Conservation (phyloP, 2,888 invertebrate genomes). For the Orgyia antiqua region DNA sequence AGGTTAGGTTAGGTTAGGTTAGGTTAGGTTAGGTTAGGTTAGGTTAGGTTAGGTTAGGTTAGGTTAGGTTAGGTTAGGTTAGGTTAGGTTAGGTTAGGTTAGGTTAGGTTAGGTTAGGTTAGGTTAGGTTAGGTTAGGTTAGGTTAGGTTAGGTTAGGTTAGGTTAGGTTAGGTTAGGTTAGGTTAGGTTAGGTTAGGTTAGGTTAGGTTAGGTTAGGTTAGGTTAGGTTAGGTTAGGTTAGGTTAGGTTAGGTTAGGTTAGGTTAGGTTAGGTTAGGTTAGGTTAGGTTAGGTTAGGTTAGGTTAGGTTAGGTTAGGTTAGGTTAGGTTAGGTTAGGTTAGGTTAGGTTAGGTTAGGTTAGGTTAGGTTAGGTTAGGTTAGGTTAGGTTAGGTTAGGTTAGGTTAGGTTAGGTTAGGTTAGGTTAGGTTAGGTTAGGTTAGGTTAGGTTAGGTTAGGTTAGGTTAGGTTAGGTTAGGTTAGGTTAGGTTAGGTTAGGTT, state of each 20-base stretch:
- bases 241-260: constrained; percentile 1
- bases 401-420: constrained; percentile 8
- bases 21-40: constrained; percentile 14
- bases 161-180: constrained; percentile 6
- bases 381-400: constrained; percentile 12
- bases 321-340: constrained; percentile 9
- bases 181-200: constrained; percentile 6
- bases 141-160: constrained; percentile 7
- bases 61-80: constrained; percentile 12
- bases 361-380: constrained; percentile 5
- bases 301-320: constrained; percentile 4
- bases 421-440: constrained; percentile 8
- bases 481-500: constrained; percentile 8
- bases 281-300: constrained; percentile 6
- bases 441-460: constrained; percentile 8
- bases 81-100: constrained; percentile 12
- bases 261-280: constrained; percentile 3
- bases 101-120: constrained; percentile 12
- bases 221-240: constrained; percentile 3
- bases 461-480: constrained; percentile 8
- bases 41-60: constrained; percentile 14
- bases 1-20: constrained; percentile 14
- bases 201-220: constrained; percentile 6
- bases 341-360: constrained; percentile 5
- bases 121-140: constrained; percentile 8